Conservation (phyloP, 2,113 vertebrate genomes). For the Aegithalos caudatus region DNA sequence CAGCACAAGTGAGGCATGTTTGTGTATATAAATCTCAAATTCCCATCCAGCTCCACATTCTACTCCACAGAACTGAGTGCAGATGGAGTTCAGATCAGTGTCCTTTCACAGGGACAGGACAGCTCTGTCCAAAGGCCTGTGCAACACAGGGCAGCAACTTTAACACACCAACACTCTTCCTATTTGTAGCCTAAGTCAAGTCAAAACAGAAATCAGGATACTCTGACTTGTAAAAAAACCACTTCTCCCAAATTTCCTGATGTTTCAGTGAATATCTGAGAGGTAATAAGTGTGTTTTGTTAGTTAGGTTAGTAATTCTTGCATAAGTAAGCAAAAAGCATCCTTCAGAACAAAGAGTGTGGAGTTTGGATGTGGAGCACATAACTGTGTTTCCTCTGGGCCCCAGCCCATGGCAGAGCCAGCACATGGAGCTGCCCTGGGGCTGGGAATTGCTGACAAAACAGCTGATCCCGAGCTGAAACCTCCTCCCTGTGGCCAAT, state of each 20-base stretch:
- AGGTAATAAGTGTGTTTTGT: neutral
- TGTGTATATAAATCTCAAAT: neutral
- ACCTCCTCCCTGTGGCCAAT: neutral
- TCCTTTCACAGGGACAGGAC: neutral
- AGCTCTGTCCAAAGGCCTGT: neutral
- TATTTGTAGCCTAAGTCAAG: neutral
- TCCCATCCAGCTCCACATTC: neutral
- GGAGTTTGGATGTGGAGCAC: neutral
- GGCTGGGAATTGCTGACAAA: neutral
- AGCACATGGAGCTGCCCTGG: fast-evolving
- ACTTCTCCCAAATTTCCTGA: neutral
- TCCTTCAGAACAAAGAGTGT: neutral
- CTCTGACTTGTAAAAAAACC: neutral
- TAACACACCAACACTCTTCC: neutral
- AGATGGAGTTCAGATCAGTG: neutral
- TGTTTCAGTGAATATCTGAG: neutral
- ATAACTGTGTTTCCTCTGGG: neutral
- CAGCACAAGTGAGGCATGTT: neutral
- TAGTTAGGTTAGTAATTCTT: neutral
- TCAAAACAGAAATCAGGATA: neutral
- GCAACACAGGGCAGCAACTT: neutral
- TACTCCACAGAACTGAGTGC: neutral
- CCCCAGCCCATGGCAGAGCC: neutral
- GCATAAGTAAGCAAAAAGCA: neutral
- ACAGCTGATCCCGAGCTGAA: neutral